Evolutionary conservation across 2,113 vertebrate genomes (phyloP).

Genomic region (Rattus norvegicus): DNA sequence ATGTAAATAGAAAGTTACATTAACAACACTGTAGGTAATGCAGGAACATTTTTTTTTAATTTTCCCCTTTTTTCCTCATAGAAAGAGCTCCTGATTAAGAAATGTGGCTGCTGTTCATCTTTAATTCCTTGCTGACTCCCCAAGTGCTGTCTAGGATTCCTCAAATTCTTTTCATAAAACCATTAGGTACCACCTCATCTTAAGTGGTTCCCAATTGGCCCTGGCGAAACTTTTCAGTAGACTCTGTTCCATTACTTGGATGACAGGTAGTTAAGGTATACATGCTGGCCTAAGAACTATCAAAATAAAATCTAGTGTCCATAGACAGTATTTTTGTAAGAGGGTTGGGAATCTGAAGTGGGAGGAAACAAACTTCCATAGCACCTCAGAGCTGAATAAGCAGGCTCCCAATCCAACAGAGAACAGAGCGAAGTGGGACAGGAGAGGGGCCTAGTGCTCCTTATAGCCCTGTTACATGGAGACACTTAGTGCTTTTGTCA

Average conservation of each 20-base stretch:
- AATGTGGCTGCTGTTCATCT: slow-evolving; percentile 60
- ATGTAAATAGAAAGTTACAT: slow-evolving; percentile 82
- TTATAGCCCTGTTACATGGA: slow-evolving; percentile 37
- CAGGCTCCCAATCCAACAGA: slow-evolving; percentile 28
- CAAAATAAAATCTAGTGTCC: slow-evolving; percentile 45
- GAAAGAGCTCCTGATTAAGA: slow-evolving; percentile 79
- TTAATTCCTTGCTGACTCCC: slow-evolving; percentile 80
- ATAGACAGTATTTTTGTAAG: slow-evolving; percentile 4
- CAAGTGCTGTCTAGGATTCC: slow-evolving; percentile 68
- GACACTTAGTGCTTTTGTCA: background rate
- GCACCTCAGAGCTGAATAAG: slow-evolving; percentile 25
- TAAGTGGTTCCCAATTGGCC: slow-evolving; percentile 26
- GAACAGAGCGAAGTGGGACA: slow-evolving; percentile 61
- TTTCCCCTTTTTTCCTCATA: slow-evolving; percentile 73
- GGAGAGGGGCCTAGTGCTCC: background rate
- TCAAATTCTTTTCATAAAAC: slow-evolving; percentile 63
- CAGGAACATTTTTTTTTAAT: slow-evolving; percentile 73
- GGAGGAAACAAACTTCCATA: slow-evolving; percentile 55
- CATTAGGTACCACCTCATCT: background rate
- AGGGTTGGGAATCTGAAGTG: background rate
- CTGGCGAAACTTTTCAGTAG: background rate
- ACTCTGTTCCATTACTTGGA: background rate
- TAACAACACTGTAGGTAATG: slow-evolving; percentile 77
- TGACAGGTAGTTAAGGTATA: background rate
- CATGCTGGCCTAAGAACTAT: background rate